These are phyloP conservation scores for Leucophenga varia DNA, from an alignment of 1,140 invertebrate genomes.

Conservation along the genomic window DNA sequence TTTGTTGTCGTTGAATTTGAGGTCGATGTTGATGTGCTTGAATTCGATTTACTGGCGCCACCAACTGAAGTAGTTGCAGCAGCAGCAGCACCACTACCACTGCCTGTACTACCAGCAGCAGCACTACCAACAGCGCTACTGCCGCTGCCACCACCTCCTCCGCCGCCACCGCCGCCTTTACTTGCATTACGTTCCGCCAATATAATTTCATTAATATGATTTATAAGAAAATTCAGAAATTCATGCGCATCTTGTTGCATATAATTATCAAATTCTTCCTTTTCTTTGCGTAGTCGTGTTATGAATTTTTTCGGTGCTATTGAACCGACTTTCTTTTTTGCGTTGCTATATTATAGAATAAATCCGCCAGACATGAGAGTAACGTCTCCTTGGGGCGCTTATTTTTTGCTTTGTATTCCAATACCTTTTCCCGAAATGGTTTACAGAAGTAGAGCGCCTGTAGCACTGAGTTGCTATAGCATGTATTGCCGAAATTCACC, in stretches of 20 bases:
- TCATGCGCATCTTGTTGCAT: conserved; percentile 99
- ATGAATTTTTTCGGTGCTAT: conserved; percentile 99
- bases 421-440: conserved; percentile 96
- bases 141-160: conserved; percentile 37
- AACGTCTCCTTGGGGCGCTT: conserved; percentile 97
- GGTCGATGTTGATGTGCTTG: conserved; percentile 40
- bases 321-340: conserved; percentile 99
- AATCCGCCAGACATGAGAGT: conserved; percentile 94
- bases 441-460: conserved; percentile 99
- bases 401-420: conserved; percentile 98
- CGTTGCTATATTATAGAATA: conserved; percentile 98
- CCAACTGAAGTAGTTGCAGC: conserved; percentile 12
- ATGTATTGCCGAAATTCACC: conserved; percentile 99
- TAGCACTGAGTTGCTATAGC: conserved; percentile 98
- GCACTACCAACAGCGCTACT: conserved; percentile 38
- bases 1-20: conserved; percentile 50
- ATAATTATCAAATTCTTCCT: conserved; percentile 99
- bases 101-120: conserved; percentile 4
- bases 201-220: conserved; percentile 93
- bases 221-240: conserved; percentile 98
- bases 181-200: conserved; percentile 80
- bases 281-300: conserved; percentile 95
- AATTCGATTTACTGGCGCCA: conserved; percentile 44
- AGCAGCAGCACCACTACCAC: conserved; percentile 12
- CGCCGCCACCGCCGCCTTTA: conserved; percentile 57